Evolutionary conservation across 1,140 invertebrate genomes (phyloP).

Genomic region (Diprion similis): DNA sequence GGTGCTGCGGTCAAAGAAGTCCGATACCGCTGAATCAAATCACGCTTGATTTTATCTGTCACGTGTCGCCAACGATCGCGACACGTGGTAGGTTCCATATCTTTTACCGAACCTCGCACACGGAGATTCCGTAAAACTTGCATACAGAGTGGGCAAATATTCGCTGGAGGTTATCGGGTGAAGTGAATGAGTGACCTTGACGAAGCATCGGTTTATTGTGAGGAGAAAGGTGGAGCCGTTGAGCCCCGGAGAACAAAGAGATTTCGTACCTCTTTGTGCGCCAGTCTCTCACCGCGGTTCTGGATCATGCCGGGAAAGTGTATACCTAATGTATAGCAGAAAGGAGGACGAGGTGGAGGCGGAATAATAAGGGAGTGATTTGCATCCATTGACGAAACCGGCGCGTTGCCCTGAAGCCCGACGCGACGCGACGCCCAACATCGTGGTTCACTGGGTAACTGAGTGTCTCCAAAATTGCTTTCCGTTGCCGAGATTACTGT

Average conservation of each 20-base stretch:
- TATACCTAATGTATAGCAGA: background rate
- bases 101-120: slow-evolving; percentile 28
- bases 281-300: slow-evolving; percentile 21
- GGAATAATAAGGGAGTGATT: slow-evolving; percentile 7
- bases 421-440: background rate
- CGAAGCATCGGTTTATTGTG: slow-evolving; percentile 43
- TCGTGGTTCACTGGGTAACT: background rate
- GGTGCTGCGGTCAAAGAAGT: background rate
- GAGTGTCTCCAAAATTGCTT: slow-evolving; percentile 1
- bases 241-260: slow-evolving; percentile 49
- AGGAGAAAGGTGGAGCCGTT: slow-evolving; percentile 41
- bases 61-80: background rate
- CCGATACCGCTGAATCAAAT: background rate
- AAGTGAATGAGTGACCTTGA: slow-evolving; percentile 54
- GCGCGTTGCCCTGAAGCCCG: background rate
- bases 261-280: slow-evolving; percentile 50
- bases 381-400: background rate
- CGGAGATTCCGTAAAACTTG: slow-evolving; percentile 31
- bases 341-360: background rate
- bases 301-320: background rate
- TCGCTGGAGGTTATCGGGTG: slow-evolving; percentile 29
- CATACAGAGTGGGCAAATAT: slow-evolving; percentile 33
- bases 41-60: background rate
- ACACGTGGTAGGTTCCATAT: background rate
- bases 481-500: background rate